Base-by-base conservation (phyloP, 2,888 invertebrate species). In the Cabera pusaria region DNA sequence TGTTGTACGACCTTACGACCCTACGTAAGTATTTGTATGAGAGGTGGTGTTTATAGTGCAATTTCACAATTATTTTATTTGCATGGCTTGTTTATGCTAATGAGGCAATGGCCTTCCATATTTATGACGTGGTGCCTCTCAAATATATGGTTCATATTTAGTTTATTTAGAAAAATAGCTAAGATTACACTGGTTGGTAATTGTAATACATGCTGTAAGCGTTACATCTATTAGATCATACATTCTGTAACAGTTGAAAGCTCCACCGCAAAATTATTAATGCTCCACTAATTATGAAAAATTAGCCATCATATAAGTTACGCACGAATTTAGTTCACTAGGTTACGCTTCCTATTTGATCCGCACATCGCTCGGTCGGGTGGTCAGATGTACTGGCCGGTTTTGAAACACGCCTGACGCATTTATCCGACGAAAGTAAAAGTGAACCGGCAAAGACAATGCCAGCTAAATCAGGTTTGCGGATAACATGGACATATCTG, bases 391-490 rank as follows among this genome's bases (percentile, higher is more conserved):
- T 29, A 19, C 18, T 33, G n/a, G 21, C 6, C 7, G 11, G 23
- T 48, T 48, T 49, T 49, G 42, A 44, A 49, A 32, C 7, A 31
- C 29, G 38, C 42, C 48, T 49, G 50, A 40, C 43, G 42, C 43
- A 44, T 21, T 44, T 43, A 32, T 37, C 44, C 27, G 34, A 25
- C 28, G 39, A 64, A 64, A 66, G 66, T 65, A 66, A 66, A 68
- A 66, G 68, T 64, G 54, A 48, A 19, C 51, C 32, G 38, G 48
- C 52, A 46, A 46, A 54, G 56, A 60, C 55, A 55, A 61, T 52
- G 50, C 31, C 39, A 7, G 10, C 27, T 44, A 42, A 44, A 52
- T 49, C 49, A 34, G 43, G 40, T 46, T 47, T 33, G 12, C 19
- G 24, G 29, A 34, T 35, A 34, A 26, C 24, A 29, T 41, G 35